phyloP scores from a whole-genome alignment of 2,113 vertebrate genomes.

The Emydocephalus ijimae region DNA sequence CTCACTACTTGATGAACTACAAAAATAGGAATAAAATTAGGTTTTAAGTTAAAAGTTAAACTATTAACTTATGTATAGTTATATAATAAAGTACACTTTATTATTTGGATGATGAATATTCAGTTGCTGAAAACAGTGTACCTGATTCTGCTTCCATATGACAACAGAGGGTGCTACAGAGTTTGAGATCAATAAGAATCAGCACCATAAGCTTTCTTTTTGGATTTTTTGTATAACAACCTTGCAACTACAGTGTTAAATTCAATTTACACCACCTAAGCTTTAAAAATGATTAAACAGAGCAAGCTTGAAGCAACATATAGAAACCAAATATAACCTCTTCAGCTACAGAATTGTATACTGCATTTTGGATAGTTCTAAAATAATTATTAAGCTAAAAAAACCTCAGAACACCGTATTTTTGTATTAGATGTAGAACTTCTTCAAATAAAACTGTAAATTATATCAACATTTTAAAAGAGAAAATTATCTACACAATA shows the following conservation, averaged over 20 bases:
- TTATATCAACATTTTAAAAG: neutral
- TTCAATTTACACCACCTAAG: conserved; percentile 53
- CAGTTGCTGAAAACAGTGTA: neutral
- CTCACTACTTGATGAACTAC: neutral
- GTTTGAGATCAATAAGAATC: conserved; percentile 56
- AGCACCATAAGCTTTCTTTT: conserved; percentile 14
- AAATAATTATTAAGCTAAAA: conserved; percentile 64
- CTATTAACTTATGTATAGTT: conserved; percentile 12
- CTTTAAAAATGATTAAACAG: conserved; percentile 55
- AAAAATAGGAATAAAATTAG: neutral
- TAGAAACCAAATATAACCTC: conserved; percentile 48
- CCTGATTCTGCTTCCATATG: conserved; percentile 26
- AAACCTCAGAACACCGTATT: conserved; percentile 47
- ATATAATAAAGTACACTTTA: conserved; percentile 8
- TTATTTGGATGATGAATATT: conserved; percentile 7
- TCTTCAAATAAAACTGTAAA: conserved; percentile 32
- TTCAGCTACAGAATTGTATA: conserved; percentile 54
- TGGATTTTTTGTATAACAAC: conserved; percentile 50
- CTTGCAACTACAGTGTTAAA: conserved; percentile 53
- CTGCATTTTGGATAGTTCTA: conserved; percentile 60
- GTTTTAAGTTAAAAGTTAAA: neutral
- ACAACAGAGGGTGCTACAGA: conserved; percentile 75
- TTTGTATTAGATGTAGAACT: conserved; percentile 24
- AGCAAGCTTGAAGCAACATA: conserved; percentile 51
- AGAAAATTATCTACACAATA: conserved; percentile 17